phyloP scores from a whole-genome alignment of 2,797 vertebrate genomes.

The Xenopus petersii region DNA sequence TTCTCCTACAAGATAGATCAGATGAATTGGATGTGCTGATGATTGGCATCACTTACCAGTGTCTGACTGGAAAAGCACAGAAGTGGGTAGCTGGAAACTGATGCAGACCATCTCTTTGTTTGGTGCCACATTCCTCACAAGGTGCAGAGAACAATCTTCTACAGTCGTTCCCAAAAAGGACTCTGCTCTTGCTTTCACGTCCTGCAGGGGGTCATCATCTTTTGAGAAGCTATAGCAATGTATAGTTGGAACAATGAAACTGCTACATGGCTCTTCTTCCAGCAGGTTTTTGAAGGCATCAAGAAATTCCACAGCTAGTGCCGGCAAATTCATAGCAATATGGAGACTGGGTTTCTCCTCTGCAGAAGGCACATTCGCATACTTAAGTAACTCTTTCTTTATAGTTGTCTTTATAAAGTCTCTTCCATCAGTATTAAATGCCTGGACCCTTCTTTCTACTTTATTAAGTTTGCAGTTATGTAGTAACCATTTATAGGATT shows the following conservation, averaged over 20 bases:
- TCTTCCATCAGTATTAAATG: constrained; percentile 87
- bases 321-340: constrained; percentile 93
- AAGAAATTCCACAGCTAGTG: constrained; percentile 85
- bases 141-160: constrained; percentile 73
- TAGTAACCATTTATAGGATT: constrained; percentile 85
- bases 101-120: constrained; percentile 97
- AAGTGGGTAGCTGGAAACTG: constrained; percentile 78
- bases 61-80: constrained; percentile 69
- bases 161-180: constrained; percentile 70
- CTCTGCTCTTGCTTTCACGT: constrained; percentile 74
- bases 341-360: constrained; percentile 65
- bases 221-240: constrained; percentile 95
- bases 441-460: constrained; percentile 73
- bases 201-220: constrained; percentile 69
- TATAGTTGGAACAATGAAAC: constrained; percentile 71
- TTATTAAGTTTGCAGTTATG: constrained; percentile 93
- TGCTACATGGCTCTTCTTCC: constrained; percentile 51
- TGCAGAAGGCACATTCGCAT: constrained; percentile 57
- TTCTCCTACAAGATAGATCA: too few species aligned
- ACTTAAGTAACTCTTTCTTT: constrained; percentile 72
- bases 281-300: constrained; percentile 80
- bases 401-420: constrained; percentile 83
- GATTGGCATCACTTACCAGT: constrained; percentile 66
- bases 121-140: constrained; percentile 89
- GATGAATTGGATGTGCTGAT: too few species aligned